Base-by-base conservation (phyloP, 2,888 invertebrate species). In the Blomia tropicalis region DNA sequence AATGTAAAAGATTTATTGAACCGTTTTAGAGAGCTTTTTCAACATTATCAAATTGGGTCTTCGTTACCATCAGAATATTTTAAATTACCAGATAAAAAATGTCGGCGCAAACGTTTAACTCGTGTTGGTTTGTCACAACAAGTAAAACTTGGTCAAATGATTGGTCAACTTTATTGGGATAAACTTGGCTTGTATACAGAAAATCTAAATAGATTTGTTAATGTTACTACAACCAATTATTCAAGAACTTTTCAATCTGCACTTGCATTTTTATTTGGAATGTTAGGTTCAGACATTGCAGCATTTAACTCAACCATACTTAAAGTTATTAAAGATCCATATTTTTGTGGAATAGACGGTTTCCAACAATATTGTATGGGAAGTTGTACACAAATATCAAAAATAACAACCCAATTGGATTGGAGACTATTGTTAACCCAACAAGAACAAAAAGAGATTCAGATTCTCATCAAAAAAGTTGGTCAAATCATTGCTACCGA, bases 171-270 rank as follows among this genome's bases (percentile, higher is more conserved):
- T 23, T 77, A 77, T 67, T 66, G 71, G 36, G 68, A 70, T 56
- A 67, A 71, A 61, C 68, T 68, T 67, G 66, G 70, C 25, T 66
- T 75, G 31, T 65, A 75, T 58, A 65, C 69, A 65, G 63, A 69
- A 25, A 67, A 68, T 41, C 74, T 68, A 71, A 70, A 61, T 75
- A 2, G 2, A 1, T 29, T 43, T 2, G 2, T 47, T 22, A 4
- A 19, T 4, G 75, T 84, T 4, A 84, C 83, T 72, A 86, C 87
- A 68, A 91, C 92, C 0, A 80, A 85, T 44, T 90, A 88, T 72
- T 75, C 89, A 1, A 79, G 95, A 69, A 93, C 93, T 22, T 88
- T 87, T 71, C 92, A 92, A 75, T 91, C 91, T 69, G 84, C 87
- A 0, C 77, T 88, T 68, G 87, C 87, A 0, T 78, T 88, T 68